Evolutionary conservation across 2,888 invertebrate genomes (phyloP).

Genomic region (Rapana venosa): DNA sequence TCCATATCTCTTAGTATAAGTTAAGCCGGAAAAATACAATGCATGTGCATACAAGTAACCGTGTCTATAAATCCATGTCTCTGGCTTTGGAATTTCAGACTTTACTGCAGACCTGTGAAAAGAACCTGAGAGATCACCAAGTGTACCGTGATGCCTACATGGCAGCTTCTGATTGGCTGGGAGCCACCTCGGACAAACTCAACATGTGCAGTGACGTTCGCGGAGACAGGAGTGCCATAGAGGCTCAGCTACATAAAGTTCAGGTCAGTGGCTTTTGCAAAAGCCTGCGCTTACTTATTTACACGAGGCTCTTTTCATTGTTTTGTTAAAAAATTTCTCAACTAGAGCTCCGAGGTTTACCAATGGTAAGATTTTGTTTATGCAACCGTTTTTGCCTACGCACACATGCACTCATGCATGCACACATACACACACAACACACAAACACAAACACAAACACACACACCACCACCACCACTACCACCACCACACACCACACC

Average conservation of each 20-base stretch:
- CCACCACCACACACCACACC: too few relatives aligned
- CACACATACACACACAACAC: background rate
- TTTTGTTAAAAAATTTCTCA: background rate
- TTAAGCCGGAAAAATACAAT: too few relatives aligned
- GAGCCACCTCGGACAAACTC: conserved; percentile 85
- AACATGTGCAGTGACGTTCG: conserved; percentile 67
- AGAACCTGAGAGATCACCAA: conserved; percentile 91
- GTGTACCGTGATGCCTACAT: conserved; percentile 90
- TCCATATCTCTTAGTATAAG: too few relatives aligned
- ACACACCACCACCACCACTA: too few relatives aligned
- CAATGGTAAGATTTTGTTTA: background rate
- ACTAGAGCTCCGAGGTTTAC: too few relatives aligned
- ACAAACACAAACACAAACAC: background rate
- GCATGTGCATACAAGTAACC: too few relatives aligned
- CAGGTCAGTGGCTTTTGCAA: conserved; percentile 52
- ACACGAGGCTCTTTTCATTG: background rate
- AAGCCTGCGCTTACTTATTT: background rate
- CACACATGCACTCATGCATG: background rate
- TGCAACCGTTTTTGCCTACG: background rate
- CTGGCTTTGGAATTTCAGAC: conserved; percentile 56
- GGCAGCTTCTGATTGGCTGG: conserved; percentile 91
- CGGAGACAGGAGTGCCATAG: conserved; percentile 71
- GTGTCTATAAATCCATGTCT: too few relatives aligned
- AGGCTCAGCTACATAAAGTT: conserved; percentile 71
- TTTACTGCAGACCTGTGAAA: conserved; percentile 80